Percentiles rank a stretch among this genome's conserved stretches.
Conservation (phyloP, 2,888 invertebrate species). For the Stenichneumon culpator region DNA sequence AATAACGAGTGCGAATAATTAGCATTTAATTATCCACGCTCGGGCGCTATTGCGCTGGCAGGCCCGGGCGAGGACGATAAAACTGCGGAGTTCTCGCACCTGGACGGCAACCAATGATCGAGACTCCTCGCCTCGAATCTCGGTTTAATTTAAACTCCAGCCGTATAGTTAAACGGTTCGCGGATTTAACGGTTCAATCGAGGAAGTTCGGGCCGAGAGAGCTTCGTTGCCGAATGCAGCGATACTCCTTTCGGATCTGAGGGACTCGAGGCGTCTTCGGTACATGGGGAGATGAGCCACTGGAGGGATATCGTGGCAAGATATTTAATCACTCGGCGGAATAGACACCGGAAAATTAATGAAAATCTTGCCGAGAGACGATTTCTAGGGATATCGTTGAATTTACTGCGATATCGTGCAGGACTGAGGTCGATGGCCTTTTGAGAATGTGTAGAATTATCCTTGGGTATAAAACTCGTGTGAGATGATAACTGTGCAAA, state of each 20-base stretch:
- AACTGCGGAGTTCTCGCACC: slow-evolving; percentile 21
- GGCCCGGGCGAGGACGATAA: background rate
- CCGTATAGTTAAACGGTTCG: background rate
- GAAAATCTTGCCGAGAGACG: too few relatives aligned
- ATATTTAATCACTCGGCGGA: too few relatives aligned
- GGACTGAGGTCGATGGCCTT: too few relatives aligned
- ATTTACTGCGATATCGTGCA: too few relatives aligned
- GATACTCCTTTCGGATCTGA: background rate
- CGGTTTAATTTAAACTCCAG: background rate
- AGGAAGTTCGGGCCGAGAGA: background rate
- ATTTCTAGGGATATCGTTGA: too few relatives aligned
- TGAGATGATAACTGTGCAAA: too few relatives aligned
- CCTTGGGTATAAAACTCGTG: too few relatives aligned
- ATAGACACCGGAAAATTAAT: too few relatives aligned
- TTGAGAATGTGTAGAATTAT: too few relatives aligned
- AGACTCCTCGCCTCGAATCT: background rate
- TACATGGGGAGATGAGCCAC: too few relatives aligned
- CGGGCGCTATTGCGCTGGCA: background rate
- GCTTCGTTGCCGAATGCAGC: background rate
- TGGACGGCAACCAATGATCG: slow-evolving; percentile 15
- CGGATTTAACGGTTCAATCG: background rate
- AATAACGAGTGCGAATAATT: slow-evolving; percentile 49
- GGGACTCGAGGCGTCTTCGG: too few relatives aligned
- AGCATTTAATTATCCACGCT: slow-evolving; percentile 49
- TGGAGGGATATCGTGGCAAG: too few relatives aligned